These are phyloP conservation scores for Dendrocincla tyrannina DNA, from an alignment of 2,797 vertebrate species.

Conservation along the genomic window DNA sequence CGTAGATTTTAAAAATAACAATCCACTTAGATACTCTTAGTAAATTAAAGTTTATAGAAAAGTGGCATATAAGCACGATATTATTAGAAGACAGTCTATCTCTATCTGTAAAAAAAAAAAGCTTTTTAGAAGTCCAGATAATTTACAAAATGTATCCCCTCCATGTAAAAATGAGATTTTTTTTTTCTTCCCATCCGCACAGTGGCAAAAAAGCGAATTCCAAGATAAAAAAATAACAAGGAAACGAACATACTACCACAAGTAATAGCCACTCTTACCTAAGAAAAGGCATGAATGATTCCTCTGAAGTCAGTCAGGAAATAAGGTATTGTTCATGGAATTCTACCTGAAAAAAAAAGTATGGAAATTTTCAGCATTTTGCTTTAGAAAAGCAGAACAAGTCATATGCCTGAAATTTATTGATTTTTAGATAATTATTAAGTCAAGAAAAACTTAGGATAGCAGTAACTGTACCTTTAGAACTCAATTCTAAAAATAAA, in stretches of 20 bases:
- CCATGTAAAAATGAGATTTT: neutral
- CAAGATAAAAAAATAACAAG: neutral
- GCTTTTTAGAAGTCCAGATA: neutral
- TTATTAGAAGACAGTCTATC: neutral
- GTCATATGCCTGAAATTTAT: neutral
- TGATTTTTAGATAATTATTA: neutral
- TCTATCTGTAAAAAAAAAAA: neutral
- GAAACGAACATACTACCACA: neutral
- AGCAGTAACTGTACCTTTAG: neutral
- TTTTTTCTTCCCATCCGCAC: neutral
- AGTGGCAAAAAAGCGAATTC: neutral
- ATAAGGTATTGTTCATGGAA: slow-evolving; percentile 48
- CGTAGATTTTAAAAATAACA: neutral
- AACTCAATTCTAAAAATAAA: slow-evolving; percentile 43
- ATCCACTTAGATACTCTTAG: neutral
- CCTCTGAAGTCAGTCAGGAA: slow-evolving; percentile 55
- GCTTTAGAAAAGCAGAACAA: neutral
- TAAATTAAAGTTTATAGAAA: neutral
- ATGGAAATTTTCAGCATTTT: neutral
- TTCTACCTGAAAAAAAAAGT: slow-evolving; percentile 56
- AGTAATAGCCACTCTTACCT: slow-evolving; percentile 71
- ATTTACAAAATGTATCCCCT: neutral
- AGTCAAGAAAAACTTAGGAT: neutral
- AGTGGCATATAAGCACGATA: neutral
- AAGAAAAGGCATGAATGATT: slow-evolving; percentile 1